Evolutionary conservation across 1,140 invertebrate species (phyloP).

Genomic region (Centruroides sculpturatus): DNA sequence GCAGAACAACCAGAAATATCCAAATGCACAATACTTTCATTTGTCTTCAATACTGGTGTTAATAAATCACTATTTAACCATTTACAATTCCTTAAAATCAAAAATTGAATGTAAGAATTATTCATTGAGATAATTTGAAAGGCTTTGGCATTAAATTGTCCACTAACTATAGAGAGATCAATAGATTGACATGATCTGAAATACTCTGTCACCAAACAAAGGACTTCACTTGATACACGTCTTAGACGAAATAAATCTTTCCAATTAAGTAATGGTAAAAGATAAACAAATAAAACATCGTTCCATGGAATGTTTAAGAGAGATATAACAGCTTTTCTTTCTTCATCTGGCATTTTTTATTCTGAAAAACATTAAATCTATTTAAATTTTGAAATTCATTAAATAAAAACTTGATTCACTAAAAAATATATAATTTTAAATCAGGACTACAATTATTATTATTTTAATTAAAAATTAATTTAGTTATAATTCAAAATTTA

Average conservation of each 20-base stretch:
- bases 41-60: slow-evolving; percentile 22
- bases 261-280: slow-evolving; percentile 7
- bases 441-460: no score
- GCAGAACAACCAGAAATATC: slow-evolving; percentile 25
- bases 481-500: no score
- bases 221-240: slow-evolving; percentile 2
- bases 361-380: no score
- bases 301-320: slow-evolving; percentile 15
- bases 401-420: no score
- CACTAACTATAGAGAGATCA: slow-evolving; percentile 6
- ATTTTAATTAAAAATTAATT: no score
- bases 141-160: background rate
- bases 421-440: no score
- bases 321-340: background rate
- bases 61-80: slow-evolving; percentile 26
- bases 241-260: slow-evolving; percentile 15
- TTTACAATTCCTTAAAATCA: slow-evolving; percentile 26
- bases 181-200: slow-evolving; percentile 4
- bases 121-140: slow-evolving; percentile 10
- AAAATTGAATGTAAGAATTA: background rate
- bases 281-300: slow-evolving; percentile 16
- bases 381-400: no score
- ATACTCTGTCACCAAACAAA: slow-evolving; percentile 10
- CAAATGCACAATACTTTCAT: slow-evolving; percentile 20
- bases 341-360: no score